Evolutionary conservation across 2,797 vertebrate species (phyloP), one percentile per base, ranked within the genome.

Genomic region (Protonibea diacanthus): DNA sequence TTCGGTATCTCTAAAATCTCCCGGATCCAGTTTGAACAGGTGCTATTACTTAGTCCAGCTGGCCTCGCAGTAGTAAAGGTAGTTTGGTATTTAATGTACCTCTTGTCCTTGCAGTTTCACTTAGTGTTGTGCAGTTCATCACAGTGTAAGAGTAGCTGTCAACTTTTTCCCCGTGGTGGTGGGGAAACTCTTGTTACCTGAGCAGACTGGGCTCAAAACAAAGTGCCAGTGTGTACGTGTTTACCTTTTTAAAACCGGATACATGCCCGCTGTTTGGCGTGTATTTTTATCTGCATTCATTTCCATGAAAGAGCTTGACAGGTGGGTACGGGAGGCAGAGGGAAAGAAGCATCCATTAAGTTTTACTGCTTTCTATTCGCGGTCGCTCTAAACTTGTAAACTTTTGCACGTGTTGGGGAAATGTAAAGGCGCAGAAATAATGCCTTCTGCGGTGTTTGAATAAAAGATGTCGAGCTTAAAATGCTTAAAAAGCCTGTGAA

Each of bases 341-440:
- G 69, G 25, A 57, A 38, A 59, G 44, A 71, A 29, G 49, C 57
- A 7, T 17, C 53, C 42, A 69, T 85, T 76, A 70, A 29, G 11
- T 64, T 83, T 81, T 58, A 83, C 57, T 60, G 40, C 56, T 57
- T 61, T 88, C 71, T 60, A 53, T 67, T 73, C 52, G 18, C 6
- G 25, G 63, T 9, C 6, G 20, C 53, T 51, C 11, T 12, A 1
- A 27, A 71, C 61, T 12, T n/a, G 27, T 65, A 44, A 74, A 55
- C 17, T 0, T 60, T 45, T 40, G 40, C 45, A 61, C 23, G n/a
- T 70, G 74, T 20, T 15, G 8, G 55, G 3, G 45, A 52, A 60
- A 60, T 33, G 20, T 23, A 29, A 49, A 42, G 27, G 25, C 25
- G 48, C 15, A 33, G n/a, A 67, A 76, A 17, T 5, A 20, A 51